phyloP scores from a whole-genome alignment of 2,797 vertebrate species.

The Podarcis siculus region DNA sequence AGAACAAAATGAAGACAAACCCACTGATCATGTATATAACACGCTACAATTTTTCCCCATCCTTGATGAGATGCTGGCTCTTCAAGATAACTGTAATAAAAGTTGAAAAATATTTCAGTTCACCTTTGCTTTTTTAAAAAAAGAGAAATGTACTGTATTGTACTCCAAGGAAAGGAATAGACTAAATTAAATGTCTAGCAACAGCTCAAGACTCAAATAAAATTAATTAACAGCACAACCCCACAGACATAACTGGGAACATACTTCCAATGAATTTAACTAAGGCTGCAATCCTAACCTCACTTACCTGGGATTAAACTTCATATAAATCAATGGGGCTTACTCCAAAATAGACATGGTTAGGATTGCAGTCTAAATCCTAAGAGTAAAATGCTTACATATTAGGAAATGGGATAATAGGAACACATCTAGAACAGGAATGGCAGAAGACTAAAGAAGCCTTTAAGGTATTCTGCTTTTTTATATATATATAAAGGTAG shows the following conservation, averaged over 20 bases:
- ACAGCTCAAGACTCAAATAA: not conserved
- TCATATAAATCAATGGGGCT: no score
- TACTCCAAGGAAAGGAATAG: not conserved
- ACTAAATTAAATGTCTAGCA: not conserved
- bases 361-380: no score
- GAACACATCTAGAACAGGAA: not conserved
- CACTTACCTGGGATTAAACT: no score
- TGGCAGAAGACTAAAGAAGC: not conserved
- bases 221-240: not conserved
- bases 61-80: slow-evolving; percentile 79
- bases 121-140: not conserved
- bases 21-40: slow-evolving; percentile 90
- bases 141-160: not conserved
- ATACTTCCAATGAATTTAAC: not conserved
- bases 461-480: not conserved
- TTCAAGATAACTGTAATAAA: slow-evolving; percentile 73
- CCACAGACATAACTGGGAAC: not conserved
- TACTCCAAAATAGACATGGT: no score
- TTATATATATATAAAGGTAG: not conserved
- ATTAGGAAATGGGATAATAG: not conserved
- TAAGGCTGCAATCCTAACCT: not conserved
- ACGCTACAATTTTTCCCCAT: slow-evolving; percentile 88
- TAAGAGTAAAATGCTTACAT: slow-evolving; percentile 9
- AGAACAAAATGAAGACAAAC: slow-evolving; percentile 84
- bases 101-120: slow-evolving; percentile 14